Conservation (phyloP, 2,113 vertebrate species). For the Centrocercus urophasianus region DNA sequence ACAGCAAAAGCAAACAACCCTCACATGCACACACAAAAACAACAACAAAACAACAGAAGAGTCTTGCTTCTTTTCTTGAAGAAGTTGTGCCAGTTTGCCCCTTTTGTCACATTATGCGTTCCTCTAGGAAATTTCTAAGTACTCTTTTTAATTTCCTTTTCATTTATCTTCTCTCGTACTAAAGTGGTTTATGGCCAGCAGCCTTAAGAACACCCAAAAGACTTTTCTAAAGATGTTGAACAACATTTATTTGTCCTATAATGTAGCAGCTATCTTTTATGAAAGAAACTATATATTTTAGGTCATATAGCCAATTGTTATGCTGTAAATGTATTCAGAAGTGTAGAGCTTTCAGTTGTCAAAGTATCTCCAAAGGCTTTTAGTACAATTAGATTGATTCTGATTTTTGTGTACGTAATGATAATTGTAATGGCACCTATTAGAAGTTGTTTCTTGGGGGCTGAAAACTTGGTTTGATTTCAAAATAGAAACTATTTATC, state of each 20-base stretch:
- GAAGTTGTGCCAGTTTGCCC: background rate
- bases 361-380: slow-evolving; percentile 25
- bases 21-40: background rate
- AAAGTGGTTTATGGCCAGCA: background rate
- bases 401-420: background rate
- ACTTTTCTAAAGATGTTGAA: background rate
- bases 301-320: background rate
- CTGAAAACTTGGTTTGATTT: slow-evolving; percentile 1
- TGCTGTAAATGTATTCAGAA: background rate
- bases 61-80: background rate
- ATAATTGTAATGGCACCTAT: background rate
- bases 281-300: slow-evolving; percentile 6
- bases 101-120: background rate
- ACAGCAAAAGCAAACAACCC: background rate
- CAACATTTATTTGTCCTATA: background rate
- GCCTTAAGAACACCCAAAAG: background rate
- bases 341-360: background rate
- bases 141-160: background rate
- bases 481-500: slow-evolving; percentile 14
- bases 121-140: background rate
- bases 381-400: slow-evolving; percentile 10
- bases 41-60: background rate
- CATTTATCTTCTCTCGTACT: background rate
- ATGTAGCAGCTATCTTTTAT: background rate
- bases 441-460: background rate